Percentiles rank a stretch among this genome's conserved stretches.
Evolutionary conservation across 2,888 invertebrate species (phyloP).

Genomic region (Synanthedon andrenaeformis): DNA sequence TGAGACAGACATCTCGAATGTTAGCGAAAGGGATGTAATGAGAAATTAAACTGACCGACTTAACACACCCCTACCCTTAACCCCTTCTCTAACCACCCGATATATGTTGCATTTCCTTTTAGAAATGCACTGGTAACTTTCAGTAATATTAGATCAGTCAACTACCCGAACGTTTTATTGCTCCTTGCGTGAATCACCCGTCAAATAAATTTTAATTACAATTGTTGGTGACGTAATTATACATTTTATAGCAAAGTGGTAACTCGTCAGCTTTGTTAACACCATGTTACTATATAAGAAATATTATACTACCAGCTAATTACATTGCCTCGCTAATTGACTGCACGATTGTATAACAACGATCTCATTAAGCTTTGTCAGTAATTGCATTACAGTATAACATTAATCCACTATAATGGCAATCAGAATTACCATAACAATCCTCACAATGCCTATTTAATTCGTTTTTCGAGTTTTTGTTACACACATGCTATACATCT

Average conservation of each 20-base stretch:
- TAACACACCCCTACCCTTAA: no score
- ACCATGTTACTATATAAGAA: neutral
- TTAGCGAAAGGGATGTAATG: no score
- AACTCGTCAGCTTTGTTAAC: conserved; percentile 1
- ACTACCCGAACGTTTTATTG: neutral
- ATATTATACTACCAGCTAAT: neutral
- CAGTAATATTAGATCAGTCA: no score
- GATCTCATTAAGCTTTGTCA: conserved; percentile 6
- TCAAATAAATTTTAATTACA: conserved; percentile 1
- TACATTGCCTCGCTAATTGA: neutral
- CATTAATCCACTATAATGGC: neutral
- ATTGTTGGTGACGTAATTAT: conserved; percentile 2
- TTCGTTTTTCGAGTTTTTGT: neutral
- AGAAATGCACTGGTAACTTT: no score
- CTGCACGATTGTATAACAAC: conserved; percentile 4
- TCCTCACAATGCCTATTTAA: neutral
- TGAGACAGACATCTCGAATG: no score
- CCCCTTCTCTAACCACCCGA: no score
- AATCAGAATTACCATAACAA: neutral
- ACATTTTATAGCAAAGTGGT: conserved; percentile 4
- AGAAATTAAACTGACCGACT: no score
- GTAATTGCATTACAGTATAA: conserved; percentile 1
- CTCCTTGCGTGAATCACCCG: neutral
- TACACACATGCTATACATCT: neutral
- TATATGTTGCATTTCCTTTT: no score